Evolutionary conservation across 2,113 vertebrate species (phyloP), one percentile per base, ranked within the genome.

Genomic region (Ivindomyrus marchei): DNA sequence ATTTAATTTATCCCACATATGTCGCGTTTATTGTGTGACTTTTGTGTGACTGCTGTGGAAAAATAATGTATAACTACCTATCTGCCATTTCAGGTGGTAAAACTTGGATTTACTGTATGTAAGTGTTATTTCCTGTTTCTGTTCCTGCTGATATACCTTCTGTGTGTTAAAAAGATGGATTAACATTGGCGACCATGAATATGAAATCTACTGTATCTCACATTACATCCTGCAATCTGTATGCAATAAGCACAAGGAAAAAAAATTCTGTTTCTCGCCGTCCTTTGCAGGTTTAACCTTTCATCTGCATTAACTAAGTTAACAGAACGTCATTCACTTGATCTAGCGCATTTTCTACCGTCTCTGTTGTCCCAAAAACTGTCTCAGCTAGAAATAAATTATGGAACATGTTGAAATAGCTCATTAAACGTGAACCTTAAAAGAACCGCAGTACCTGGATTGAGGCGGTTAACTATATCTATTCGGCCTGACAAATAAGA

Each of bases 401-500:
- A 17, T 31, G n/a, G 17, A 36, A 56, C 27, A 56, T 52, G 50
- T 36, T 53, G 24, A 15, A 87, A 36, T 39, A 53, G 50, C 50
- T 36, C 7, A 53, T 10, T 36, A 87, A 52, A 21, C 24, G 5
- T 50, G 11, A 86, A 50, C n/a, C 24, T n/a, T 86, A 27, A 86
- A 46, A 47, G 42, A 85, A 85, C 83, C 3, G 3, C 21, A 24
- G 11, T 85, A 24, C 7, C 8, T 83, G 77, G 19, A 19, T 19
- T 83, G 42, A 84, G 80, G 46, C 5, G 8, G 17, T 84, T 19
- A 8, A 46, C 31, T n/a, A 47, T 21, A 85, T 42, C 17, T 27
- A 47, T 85, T 49, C 39, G 2, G 88, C 92, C 66, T 84, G 53
- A 84, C 31, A 92, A 46, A 91, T 85, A 80, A 31, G 27, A 36